phyloP scores from a whole-genome alignment of 2,113 vertebrate species.

The Glaucidium brasilianum region DNA sequence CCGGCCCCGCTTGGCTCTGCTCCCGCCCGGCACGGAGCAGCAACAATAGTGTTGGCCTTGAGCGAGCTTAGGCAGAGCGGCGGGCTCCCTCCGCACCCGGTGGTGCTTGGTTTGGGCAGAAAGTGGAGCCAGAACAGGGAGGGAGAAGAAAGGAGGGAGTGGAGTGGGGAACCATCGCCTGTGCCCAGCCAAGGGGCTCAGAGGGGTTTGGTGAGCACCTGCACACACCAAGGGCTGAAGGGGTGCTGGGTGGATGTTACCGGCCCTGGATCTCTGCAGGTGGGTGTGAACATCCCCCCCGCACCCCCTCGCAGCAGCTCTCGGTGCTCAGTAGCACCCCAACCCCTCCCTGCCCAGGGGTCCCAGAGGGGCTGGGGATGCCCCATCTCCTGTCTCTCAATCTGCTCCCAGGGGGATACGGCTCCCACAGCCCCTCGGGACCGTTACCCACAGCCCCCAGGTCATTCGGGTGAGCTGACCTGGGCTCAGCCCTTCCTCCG shows the following conservation, averaged over 20 bases:
- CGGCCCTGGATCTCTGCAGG: neutral
- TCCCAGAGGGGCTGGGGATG: neutral
- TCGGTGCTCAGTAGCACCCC: fast-evolving
- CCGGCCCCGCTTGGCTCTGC: neutral
- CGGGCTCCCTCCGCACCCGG: fast-evolving
- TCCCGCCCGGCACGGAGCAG: neutral
- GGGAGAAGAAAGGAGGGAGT: neutral
- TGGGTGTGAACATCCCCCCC: neutral
- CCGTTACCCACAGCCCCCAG: fast-evolving
- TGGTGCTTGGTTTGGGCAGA: neutral
- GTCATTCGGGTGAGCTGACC: fast-evolving
- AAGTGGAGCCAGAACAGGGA: neutral
- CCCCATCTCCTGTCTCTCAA: neutral
- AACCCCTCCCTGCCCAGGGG: fast-evolving
- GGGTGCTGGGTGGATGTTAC: fast-evolving
- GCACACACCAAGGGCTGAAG: fast-evolving
- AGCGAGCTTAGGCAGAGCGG: neutral
- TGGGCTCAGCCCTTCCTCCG: neutral
- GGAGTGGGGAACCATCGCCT: fast-evolving
- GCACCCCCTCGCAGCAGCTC: too few relatives aligned
- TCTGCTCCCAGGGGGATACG: fast-evolving
- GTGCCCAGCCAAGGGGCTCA: fast-evolving
- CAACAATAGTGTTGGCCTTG: neutral
- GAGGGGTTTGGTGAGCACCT: neutral
- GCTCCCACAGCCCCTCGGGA: neutral